These are phyloP conservation scores for Sisor rabdophorus DNA, from an alignment of 2,113 vertebrate genomes.

Conservation along the genomic window DNA sequence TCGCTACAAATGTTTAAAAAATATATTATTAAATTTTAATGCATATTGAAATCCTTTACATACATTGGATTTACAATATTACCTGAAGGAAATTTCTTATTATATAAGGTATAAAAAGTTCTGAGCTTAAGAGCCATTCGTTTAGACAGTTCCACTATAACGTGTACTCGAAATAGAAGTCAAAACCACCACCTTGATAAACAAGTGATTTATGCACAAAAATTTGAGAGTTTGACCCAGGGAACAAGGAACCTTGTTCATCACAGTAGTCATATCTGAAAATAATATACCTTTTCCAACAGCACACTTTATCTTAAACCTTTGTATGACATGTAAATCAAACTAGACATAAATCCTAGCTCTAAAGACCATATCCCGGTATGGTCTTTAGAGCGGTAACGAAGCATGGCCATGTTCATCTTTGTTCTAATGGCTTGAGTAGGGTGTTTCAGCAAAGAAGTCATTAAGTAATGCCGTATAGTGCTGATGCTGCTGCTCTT, in stretches of 20 bases:
- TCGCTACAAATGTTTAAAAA: background rate
- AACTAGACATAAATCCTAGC: background rate
- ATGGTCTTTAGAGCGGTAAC: too few relatives aligned
- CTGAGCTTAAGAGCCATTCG: background rate
- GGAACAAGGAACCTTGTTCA: background rate
- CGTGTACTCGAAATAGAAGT: background rate
- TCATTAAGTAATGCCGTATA: background rate
- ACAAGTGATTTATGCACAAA: too few relatives aligned
- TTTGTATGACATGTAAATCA: background rate
- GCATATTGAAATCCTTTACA: background rate
- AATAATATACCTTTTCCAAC: too few relatives aligned
- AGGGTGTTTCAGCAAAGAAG: background rate
- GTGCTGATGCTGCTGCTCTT: background rate
- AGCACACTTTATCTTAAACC: too few relatives aligned
- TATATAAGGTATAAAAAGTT: too few relatives aligned
- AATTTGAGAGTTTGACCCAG: background rate
- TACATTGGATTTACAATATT: background rate
- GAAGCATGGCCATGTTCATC: background rate
- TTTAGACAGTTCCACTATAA: background rate
- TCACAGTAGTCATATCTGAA: background rate
- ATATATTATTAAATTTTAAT: background rate
- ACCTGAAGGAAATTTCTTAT: background rate
- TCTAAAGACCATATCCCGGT: background rate
- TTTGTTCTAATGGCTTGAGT: background rate
- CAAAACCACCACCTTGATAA: too few relatives aligned